phyloP scores from a whole-genome alignment of 2,113 vertebrate species.

The Eptesicus fuscus region DNA sequence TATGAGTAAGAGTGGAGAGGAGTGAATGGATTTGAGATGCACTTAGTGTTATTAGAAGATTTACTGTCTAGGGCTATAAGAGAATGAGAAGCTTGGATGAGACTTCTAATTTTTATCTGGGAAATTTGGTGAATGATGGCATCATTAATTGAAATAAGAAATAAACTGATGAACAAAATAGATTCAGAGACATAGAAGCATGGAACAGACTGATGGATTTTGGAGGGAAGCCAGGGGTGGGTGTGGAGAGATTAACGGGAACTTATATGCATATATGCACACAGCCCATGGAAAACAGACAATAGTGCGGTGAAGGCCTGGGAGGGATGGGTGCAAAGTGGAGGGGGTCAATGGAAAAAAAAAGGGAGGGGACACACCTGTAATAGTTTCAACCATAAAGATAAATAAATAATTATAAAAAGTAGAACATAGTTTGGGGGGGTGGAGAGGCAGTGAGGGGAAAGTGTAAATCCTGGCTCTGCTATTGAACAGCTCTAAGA shows the following conservation, averaged over 20 bases:
- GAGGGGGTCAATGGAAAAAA: too few species aligned
- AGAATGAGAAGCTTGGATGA: conserved; percentile 3
- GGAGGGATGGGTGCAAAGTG: too few species aligned
- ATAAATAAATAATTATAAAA: background rate
- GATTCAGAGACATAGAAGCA: too few species aligned
- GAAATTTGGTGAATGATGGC: background rate
- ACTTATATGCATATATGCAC: too few species aligned
- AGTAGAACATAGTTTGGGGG: background rate
- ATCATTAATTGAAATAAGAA: background rate
- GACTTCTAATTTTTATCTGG: background rate
- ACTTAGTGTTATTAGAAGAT: background rate
- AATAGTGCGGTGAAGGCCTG: too few species aligned
- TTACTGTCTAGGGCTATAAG: background rate
- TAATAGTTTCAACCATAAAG: too few species aligned
- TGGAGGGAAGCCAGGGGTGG: too few species aligned
- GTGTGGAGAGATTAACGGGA: too few species aligned
- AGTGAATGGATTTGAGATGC: background rate
- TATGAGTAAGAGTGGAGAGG: background rate
- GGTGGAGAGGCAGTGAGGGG: background rate
- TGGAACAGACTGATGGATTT: too few species aligned
- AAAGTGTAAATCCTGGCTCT: background rate
- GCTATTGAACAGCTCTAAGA: background rate
- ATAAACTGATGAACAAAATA: too few species aligned
- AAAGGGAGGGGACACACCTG: too few species aligned
- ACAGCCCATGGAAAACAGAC: too few species aligned